phyloP scores from a whole-genome alignment of 2,888 invertebrate species.

The Flabesymbios commensalis region DNA sequence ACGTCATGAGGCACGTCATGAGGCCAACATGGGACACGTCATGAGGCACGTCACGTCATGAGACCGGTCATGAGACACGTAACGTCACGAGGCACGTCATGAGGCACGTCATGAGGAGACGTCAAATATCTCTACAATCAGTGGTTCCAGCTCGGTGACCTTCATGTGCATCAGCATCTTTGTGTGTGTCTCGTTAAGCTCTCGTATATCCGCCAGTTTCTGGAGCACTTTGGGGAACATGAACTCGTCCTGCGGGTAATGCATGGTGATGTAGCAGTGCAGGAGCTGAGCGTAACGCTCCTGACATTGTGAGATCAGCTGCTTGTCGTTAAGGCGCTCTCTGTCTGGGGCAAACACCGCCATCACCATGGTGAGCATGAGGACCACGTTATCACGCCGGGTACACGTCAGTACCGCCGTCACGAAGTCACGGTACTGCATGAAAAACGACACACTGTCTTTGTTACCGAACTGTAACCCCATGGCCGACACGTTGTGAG shows the following conservation, averaged over 20 bases:
- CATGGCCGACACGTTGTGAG: conserved; percentile 40
- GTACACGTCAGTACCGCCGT: conserved; percentile 46
- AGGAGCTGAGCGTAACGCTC: conserved; percentile 49
- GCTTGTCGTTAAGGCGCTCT: conserved; percentile 35
- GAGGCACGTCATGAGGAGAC: conserved; percentile 63
- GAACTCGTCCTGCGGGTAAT: conserved; percentile 43
- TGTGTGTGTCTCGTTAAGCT: conserved; percentile 86
- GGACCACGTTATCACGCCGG: conserved; percentile 46
- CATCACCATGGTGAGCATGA: conserved; percentile 53
- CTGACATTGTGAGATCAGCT: conserved; percentile 42
- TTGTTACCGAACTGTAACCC: conserved; percentile 41
- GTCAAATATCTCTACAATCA: conserved; percentile 93
- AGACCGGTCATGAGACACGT: too few relatives aligned
- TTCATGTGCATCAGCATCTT: conserved; percentile 90
- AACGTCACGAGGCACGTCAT: too few relatives aligned
- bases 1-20: too few relatives aligned
- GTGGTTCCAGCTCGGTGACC: conserved; percentile 85
- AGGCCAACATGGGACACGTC: too few relatives aligned
- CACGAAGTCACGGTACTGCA: conserved; percentile 53
- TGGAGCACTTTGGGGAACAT: conserved; percentile 70
- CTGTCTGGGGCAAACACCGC: conserved; percentile 52
- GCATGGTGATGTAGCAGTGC: conserved; percentile 41
- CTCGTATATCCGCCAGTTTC: conserved; percentile 85
- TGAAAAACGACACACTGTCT: conserved; percentile 47
- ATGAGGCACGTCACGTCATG: too few relatives aligned